A percentile compares a stretch with the other conserved stretches of the same genome.
Evolutionary conservation across 2,113 vertebrate species (phyloP).

Genomic region (Lethenteron camtschaticum): DNA sequence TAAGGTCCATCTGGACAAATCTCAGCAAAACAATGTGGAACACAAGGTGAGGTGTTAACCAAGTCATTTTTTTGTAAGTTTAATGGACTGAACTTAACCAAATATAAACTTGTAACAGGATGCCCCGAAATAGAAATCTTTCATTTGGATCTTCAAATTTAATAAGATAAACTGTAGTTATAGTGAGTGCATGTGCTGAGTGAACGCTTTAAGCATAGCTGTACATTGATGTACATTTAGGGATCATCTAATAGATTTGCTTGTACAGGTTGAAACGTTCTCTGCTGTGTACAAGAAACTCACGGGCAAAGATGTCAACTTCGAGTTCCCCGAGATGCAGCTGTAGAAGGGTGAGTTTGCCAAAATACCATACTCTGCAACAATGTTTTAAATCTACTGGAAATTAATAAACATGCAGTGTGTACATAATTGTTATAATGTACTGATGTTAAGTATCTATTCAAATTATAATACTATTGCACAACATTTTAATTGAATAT

Average conservation of each 20-base stretch:
- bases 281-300: conserved; percentile 99
- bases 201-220: background rate
- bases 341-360: too few species aligned
- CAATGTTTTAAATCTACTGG: too few species aligned
- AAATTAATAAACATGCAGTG: too few species aligned
- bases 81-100: too few species aligned
- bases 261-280: conserved; percentile 75
- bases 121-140: background rate
- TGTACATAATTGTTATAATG: too few species aligned
- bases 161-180: background rate
- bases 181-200: background rate
- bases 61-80: too few species aligned
- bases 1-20: conserved; percentile 94
- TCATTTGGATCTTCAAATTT: background rate
- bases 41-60: conserved; percentile 48
- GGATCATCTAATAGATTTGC: conserved; percentile 9
- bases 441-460: too few species aligned
- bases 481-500: too few species aligned
- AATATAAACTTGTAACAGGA: too few species aligned
- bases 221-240: too few species aligned
- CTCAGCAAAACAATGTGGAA: conserved; percentile 97
- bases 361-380: too few species aligned
- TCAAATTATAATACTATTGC: too few species aligned
- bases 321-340: conserved; percentile 68
- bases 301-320: conserved; percentile 94